Evolutionary conservation across 2,888 invertebrate species (phyloP).

Genomic region (Biston stratarius): DNA sequence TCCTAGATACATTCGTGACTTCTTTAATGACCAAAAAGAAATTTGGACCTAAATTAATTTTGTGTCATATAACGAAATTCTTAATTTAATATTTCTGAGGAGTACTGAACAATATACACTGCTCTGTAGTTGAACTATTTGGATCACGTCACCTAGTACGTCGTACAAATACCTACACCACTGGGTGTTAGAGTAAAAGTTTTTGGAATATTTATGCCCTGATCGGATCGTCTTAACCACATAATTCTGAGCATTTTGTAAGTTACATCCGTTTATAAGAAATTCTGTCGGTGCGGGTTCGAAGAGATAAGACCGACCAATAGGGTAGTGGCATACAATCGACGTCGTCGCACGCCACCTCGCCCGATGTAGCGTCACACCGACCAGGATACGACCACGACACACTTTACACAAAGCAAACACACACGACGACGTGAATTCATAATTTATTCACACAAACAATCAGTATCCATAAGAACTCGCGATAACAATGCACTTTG

Average conservation of each 20-base stretch:
- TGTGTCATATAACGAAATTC: too few species aligned
- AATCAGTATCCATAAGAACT: slow-evolving; percentile 54
- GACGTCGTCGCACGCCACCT: slow-evolving; percentile 73
- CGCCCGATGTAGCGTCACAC: slow-evolving; percentile 78
- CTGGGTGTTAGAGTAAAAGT: too few species aligned
- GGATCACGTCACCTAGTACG: too few species aligned
- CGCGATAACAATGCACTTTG: slow-evolving; percentile 31
- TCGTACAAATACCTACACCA: too few species aligned
- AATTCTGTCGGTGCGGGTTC: slow-evolving; percentile 77
- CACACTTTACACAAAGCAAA: slow-evolving; percentile 59
- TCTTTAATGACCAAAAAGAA: too few species aligned
- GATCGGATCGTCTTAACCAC: too few species aligned
- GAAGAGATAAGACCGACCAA: slow-evolving; percentile 79
- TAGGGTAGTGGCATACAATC: slow-evolving; percentile 68
- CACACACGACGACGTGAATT: slow-evolving; percentile 30
- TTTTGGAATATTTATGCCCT: too few species aligned
- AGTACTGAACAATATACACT: too few species aligned
- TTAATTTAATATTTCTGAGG: too few species aligned
- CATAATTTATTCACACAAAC: slow-evolving; percentile 51
- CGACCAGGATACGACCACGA: slow-evolving; percentile 80
- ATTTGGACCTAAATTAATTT: too few species aligned
- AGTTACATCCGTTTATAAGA: slow-evolving; percentile 79
- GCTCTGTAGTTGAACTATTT: too few species aligned
- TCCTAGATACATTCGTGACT: too few species aligned
- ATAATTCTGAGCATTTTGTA: neutral